Conservation (phyloP, 2,113 vertebrate species). For the Phylloscopus trochilus region DNA sequence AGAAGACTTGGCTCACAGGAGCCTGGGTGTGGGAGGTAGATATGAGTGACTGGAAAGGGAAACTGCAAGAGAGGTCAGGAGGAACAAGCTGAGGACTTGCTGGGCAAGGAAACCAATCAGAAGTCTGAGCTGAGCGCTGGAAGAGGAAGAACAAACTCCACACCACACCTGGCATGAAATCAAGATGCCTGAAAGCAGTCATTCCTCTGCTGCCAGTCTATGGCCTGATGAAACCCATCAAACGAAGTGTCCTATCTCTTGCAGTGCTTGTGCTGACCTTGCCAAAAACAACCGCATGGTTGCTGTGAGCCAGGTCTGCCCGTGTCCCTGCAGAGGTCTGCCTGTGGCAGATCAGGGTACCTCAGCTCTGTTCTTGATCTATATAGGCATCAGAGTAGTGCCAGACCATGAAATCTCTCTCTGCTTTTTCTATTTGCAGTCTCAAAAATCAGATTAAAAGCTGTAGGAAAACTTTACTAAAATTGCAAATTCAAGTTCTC, state of each 20-base stretch:
- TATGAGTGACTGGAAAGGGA: constrained; percentile 39
- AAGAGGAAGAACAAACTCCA: neutral
- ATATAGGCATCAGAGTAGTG: neutral
- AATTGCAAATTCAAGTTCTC: neutral
- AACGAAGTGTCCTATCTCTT: neutral
- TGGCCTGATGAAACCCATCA: neutral
- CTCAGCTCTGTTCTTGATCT: neutral
- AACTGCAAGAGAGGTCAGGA: neutral
- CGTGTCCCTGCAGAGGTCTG: neutral
- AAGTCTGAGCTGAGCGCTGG: neutral
- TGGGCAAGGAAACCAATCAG: neutral
- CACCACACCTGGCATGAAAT: neutral
- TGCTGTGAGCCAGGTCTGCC: neutral
- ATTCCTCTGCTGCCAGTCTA: neutral
- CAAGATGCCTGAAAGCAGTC: neutral
- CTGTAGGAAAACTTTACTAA: neutral
- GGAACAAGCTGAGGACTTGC: constrained; percentile 9
- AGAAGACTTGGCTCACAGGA: neutral
- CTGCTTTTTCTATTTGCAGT: neutral
- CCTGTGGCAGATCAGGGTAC: neutral
- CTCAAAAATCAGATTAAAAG: neutral
- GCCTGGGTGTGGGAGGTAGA: constrained; percentile 1
- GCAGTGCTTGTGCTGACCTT: neutral
- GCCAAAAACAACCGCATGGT: neutral
- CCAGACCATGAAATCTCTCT: neutral